A percentile compares a stretch with the other conserved stretches of the same genome.
phyloP scores from a whole-genome alignment of 2,888 invertebrate species.

The Ormyrus pomaceus region DNA sequence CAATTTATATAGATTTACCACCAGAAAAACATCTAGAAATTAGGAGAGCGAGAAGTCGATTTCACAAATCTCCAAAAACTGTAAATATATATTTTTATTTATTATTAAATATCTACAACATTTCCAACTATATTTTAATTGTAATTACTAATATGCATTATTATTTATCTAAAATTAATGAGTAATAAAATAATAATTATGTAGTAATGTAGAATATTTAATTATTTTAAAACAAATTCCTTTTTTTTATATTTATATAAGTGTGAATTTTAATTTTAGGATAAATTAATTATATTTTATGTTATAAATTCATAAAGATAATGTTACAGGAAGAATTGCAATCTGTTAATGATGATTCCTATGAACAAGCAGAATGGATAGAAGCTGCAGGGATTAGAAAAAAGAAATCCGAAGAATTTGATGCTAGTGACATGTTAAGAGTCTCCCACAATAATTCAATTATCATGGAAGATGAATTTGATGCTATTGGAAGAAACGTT shows the following conservation, averaged over 20 bases:
- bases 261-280: background rate
- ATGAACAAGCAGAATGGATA: slow-evolving; percentile 66
- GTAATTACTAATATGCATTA: background rate
- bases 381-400: slow-evolving; percentile 65
- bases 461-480: slow-evolving; percentile 71
- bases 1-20: slow-evolving; percentile 71
- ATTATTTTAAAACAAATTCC: background rate
- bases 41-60: slow-evolving; percentile 64
- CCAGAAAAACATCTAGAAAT: slow-evolving; percentile 69
- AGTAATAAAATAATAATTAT: background rate
- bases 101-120: slow-evolving; percentile 9
- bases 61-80: slow-evolving; percentile 46
- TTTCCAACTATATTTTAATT: too few species aligned
- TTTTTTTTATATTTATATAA: background rate
- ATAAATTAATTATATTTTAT: slow-evolving; percentile 2
- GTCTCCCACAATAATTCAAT: slow-evolving; percentile 67
- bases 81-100: slow-evolving; percentile 33
- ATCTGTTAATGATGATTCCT: slow-evolving; percentile 64
- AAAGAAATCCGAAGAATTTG: slow-evolving; percentile 66
- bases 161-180: background rate
- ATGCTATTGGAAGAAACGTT: slow-evolving; percentile 74
- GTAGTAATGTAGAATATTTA: background rate
- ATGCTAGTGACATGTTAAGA: slow-evolving; percentile 66
- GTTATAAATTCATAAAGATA: background rate
- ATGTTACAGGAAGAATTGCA: slow-evolving; percentile 67